Evolutionary conservation across 1,140 invertebrate genomes (phyloP), one percentile per base, ranked within the genome.

Genomic region (Eurytemora carolleeae): DNA sequence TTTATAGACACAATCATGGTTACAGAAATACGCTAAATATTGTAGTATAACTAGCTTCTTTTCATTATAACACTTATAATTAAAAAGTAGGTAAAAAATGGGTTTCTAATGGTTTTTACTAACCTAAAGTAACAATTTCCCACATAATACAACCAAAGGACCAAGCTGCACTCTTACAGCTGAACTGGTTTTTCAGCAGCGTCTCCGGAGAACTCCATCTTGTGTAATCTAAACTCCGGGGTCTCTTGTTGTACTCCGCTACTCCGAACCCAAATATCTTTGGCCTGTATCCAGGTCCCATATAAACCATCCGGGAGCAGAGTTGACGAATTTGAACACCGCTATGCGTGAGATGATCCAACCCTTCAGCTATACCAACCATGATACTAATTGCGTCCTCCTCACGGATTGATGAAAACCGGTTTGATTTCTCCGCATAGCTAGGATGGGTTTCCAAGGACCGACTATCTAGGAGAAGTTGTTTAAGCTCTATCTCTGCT

Each of bases 121-220:
- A 63, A 76, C 76, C 86, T 67, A 89, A 74, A n/a, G 83, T 80
- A 58, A 84, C 77, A 64, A 84, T 79, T 71, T 91, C 87, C 87
- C 86, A 90, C 26, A 87, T 70, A 7, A 89, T 68, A 60, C 84
- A 79, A 2, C 81, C 86, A 72, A 82, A 87, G 0, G 85, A 82
- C 86, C 86, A 91, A 2, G 86, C 77, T 68, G 87, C 84, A 63
- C 82, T 83, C 66, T 84, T 81, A 1, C 76, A 73, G 23, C 79
- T 77, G 59, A 77, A 81, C 31, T 77, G 77, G 23, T 78, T 77
- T 65, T 79, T 79, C 60, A 77, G 77, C 63, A 87, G 75, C 64
- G 83, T 80, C 68, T 89, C 87, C 21, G 80, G 77, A 0, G 86
- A 80, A 2, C 79, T 82, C 85, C 85, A 89, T 20, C 86, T 71